Conservation (phyloP, 1,140 invertebrate species). For the Leptopilina clavipes region DNA sequence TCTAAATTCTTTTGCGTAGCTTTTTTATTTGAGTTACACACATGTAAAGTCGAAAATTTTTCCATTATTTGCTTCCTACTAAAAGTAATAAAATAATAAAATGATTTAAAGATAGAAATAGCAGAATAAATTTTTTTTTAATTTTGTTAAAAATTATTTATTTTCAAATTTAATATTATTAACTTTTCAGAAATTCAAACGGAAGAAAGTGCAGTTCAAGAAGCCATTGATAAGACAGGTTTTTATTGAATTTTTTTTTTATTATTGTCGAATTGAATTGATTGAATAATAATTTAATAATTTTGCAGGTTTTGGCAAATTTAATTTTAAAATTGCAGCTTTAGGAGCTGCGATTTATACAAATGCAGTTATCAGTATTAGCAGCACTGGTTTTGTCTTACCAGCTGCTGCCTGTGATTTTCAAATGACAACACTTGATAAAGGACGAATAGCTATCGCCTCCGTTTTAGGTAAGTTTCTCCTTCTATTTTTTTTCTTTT, state of each 20-base stretch:
- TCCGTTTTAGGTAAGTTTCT: conserved; percentile 66
- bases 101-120: not conserved
- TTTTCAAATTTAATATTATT: not conserved
- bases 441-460: conserved; percentile 73
- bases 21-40: no score
- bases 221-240: conserved; percentile 61
- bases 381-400: conserved; percentile 74
- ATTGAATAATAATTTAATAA: not conserved
- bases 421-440: conserved; percentile 74
- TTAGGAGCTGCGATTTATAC: conserved; percentile 76
- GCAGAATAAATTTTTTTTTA: no score
- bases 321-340: conserved; percentile 74
- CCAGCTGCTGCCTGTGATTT: conserved; percentile 78
- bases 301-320: conserved; percentile 75
- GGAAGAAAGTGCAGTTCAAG: conserved; percentile 52
- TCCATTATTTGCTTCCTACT: no score
- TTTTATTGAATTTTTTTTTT: not conserved
- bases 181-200: conserved; percentile 47
- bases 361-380: conserved; percentile 72
- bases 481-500: not conserved
- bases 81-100: not conserved
- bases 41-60: no score
- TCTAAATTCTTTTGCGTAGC: no score
- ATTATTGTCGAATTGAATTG: not conserved
- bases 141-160: not conserved